Evolutionary conservation across 1,140 invertebrate genomes (phyloP).

Genomic region (Harpegnathos saltator): DNA sequence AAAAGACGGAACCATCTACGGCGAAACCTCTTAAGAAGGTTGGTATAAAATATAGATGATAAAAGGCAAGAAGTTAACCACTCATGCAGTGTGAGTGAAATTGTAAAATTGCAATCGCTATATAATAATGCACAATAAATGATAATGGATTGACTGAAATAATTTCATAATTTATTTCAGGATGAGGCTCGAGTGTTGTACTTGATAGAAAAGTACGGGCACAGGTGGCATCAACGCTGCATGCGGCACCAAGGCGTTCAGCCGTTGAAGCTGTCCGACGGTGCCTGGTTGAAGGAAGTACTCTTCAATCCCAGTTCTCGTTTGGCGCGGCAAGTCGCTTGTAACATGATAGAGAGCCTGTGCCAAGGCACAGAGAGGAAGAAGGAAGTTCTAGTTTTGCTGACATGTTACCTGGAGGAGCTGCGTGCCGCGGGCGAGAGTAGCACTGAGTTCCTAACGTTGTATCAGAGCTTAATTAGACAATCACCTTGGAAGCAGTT

Average conservation of each 20-base stretch:
- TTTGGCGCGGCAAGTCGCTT: slow-evolving; percentile 94
- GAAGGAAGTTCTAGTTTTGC: slow-evolving; percentile 92
- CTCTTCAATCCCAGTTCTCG: slow-evolving; percentile 96
- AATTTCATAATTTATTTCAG: slow-evolving; percentile 47
- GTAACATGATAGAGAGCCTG: slow-evolving; percentile 94
- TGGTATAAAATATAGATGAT: slow-evolving; percentile 53
- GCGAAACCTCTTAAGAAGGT: slow-evolving; percentile 80
- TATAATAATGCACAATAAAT: no score
- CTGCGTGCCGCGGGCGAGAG: slow-evolving; percentile 94
- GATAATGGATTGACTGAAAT: not conserved
- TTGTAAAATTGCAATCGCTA: slow-evolving; percentile 9
- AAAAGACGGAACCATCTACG: slow-evolving; percentile 75
- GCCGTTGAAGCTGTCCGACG: slow-evolving; percentile 87
- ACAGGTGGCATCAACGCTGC: slow-evolving; percentile 87
- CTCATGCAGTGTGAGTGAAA: slow-evolving; percentile 11
- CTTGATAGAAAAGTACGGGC: slow-evolving; percentile 92
- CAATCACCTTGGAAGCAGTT: slow-evolving; percentile 97
- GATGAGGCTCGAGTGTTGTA: slow-evolving; percentile 87
- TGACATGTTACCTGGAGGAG: slow-evolving; percentile 95
- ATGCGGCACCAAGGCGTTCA: slow-evolving; percentile 81
- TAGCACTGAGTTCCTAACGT: slow-evolving; percentile 95
- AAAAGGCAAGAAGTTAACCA: slow-evolving; percentile 22
- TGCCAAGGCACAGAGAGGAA: slow-evolving; percentile 91
- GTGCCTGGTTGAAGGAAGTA: slow-evolving; percentile 95
- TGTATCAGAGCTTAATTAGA: slow-evolving; percentile 94